A percentile compares a stretch with the other conserved stretches of the same genome.
Conservation (phyloP, 2,888 invertebrate species). For the Kryphioiulus occultus region DNA sequence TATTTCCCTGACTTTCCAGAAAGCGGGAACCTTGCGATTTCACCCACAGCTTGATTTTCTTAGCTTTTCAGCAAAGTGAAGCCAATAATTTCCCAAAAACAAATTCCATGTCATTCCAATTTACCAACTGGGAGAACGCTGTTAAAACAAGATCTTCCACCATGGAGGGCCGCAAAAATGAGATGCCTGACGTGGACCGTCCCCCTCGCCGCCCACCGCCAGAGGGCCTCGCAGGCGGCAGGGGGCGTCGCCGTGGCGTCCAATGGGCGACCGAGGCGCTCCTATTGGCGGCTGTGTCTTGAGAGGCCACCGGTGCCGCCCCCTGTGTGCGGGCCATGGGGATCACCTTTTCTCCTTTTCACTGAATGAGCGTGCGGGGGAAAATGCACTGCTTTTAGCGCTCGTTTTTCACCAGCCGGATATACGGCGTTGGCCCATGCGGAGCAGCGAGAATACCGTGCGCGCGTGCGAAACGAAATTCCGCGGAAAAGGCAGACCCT, state of each 20-base stretch:
- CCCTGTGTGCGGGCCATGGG: neutral
- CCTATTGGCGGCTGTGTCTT: neutral
- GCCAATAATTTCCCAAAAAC: too few relatives aligned
- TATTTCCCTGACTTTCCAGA: too few relatives aligned
- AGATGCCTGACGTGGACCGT: neutral
- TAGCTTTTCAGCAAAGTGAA: too few relatives aligned
- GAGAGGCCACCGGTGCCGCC: neutral
- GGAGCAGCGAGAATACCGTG: neutral
- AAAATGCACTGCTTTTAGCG: neutral
- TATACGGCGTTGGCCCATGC: neutral
- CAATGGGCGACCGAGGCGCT: neutral
- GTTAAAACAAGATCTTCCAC: too few relatives aligned
- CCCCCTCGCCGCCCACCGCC: neutral
- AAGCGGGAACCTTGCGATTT: too few relatives aligned
- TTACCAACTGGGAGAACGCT: too few relatives aligned
- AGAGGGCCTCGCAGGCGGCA: neutral
- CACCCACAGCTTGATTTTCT: too few relatives aligned
- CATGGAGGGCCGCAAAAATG: too few relatives aligned
- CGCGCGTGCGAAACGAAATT: neutral
- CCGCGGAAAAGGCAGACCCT: neutral
- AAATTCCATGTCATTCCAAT: too few relatives aligned
- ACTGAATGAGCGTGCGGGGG: neutral
- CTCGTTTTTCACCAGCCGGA: neutral
- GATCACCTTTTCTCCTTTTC: neutral
- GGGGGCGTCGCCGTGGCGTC: neutral